phyloP scores from a whole-genome alignment of 1,140 invertebrate species.

The Sarcophaga peregrina region DNA sequence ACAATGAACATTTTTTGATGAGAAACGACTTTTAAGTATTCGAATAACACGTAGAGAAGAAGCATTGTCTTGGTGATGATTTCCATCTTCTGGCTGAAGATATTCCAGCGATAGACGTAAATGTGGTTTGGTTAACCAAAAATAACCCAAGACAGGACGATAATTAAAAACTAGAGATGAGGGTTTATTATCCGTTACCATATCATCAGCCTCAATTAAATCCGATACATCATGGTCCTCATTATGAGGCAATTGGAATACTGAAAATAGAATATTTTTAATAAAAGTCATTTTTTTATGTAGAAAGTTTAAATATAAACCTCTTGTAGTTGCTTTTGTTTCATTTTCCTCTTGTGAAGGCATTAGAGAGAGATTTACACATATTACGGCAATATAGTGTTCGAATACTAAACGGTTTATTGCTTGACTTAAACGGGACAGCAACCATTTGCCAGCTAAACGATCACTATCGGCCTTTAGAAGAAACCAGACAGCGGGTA shows the following conservation, averaged over 20 bases:
- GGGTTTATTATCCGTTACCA: conserved; percentile 37
- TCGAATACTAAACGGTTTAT: conserved; percentile 49
- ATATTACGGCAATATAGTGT: conserved; percentile 49
- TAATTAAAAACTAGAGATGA: conserved; percentile 7
- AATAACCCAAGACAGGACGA: conserved; percentile 45
- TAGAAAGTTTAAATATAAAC: not conserved
- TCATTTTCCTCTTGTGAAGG: conserved; percentile 24
- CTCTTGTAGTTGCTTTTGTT: conserved; percentile 18
- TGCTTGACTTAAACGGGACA: conserved; percentile 48
- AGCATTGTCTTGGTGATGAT: not conserved
- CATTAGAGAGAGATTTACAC: conserved; percentile 50
- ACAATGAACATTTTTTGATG: conserved; percentile 48
- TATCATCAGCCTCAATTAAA: conserved; percentile 38
- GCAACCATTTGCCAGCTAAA: conserved; percentile 41
- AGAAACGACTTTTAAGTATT: conserved; percentile 52
- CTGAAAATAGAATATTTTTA: not conserved
- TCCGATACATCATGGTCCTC: conserved; percentile 33
- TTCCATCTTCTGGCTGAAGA: not conserved
- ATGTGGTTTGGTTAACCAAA: conserved; percentile 29
- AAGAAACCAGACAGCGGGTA: conserved; percentile 51
- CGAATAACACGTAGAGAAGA: conserved; percentile 50
- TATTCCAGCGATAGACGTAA: conserved; percentile 41
- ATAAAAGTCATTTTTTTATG: not conserved
- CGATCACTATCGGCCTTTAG: conserved; percentile 46
- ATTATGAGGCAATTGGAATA: not conserved